Evolutionary conservation across 1,140 invertebrate genomes (phyloP).

Genomic region (Drosophila teissieri): DNA sequence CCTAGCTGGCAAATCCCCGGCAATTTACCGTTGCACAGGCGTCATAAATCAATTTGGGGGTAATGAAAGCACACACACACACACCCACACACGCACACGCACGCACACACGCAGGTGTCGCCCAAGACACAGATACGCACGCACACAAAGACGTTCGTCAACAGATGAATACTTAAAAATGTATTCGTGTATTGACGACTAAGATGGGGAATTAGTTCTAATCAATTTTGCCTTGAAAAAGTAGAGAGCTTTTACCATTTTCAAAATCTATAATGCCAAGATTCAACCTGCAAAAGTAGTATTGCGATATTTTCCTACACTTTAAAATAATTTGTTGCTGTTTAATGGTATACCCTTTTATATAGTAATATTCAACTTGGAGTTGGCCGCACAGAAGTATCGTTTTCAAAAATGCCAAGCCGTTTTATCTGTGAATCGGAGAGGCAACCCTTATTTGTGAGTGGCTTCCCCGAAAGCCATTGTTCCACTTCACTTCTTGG

Average conservation of each 20-base stretch:
- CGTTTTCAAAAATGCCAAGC: not conserved
- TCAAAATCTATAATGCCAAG: no score
- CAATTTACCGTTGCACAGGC: slow-evolving; percentile 55
- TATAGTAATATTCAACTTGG: not conserved
- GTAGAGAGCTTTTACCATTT: no score
- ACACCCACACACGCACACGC: not conserved
- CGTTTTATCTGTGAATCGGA: not conserved
- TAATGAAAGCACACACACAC: slow-evolving; percentile 45
- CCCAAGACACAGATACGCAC: slow-evolving; percentile 14
- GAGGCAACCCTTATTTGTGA: not conserved
- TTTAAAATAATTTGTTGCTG: slow-evolving; percentile 5
- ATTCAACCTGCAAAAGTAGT: not conserved
- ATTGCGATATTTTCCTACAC: not conserved
- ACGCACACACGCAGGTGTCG: not conserved
- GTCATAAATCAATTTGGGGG: slow-evolving; percentile 64
- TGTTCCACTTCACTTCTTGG: slow-evolving; percentile 19
- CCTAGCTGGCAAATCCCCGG: slow-evolving; percentile 43
- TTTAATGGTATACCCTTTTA: no score
- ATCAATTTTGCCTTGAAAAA: no score
- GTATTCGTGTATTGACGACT: slow-evolving; percentile 16
- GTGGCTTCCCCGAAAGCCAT: not conserved
- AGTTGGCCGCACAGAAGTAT: not conserved
- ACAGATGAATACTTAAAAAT: slow-evolving; percentile 31
- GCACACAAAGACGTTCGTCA: slow-evolving; percentile 27
- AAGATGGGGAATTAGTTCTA: not conserved